Evolutionary conservation across 2,888 invertebrate species (phyloP).

Genomic region (Yponomeuta malinellus): DNA sequence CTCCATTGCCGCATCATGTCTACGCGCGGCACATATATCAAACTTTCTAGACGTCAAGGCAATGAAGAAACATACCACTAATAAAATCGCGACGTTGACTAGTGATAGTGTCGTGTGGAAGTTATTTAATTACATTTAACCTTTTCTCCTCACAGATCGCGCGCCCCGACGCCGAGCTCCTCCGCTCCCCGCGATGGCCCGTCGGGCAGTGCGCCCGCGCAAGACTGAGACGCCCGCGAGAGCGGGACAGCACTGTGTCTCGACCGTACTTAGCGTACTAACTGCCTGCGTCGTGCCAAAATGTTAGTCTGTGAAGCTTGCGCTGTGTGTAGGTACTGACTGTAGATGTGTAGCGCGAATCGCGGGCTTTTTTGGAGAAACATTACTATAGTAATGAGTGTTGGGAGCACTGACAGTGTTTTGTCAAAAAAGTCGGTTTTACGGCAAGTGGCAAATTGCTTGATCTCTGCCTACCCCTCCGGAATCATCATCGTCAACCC

Average conservation of each 20-base stretch:
- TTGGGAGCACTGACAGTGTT: too few relatives aligned
- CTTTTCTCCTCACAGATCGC: constrained; percentile 37
- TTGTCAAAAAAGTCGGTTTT: not conserved
- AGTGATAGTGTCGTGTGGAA: not conserved
- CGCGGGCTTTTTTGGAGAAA: too few relatives aligned
- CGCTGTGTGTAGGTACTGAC: not conserved
- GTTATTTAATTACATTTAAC: not conserved
- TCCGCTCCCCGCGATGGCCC: constrained; percentile 35
- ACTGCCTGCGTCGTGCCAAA: not conserved
- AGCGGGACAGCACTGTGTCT: not conserved
- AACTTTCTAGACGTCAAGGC: too few relatives aligned
- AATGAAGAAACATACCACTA: too few relatives aligned
- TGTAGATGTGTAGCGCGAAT: too few relatives aligned
- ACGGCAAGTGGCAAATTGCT: not conserved
- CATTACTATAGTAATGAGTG: not conserved
- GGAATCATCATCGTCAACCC: too few relatives aligned
- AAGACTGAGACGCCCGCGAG: constrained; percentile 28
- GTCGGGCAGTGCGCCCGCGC: constrained; percentile 29
- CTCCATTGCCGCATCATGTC: too few relatives aligned
- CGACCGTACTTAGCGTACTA: constrained; percentile 3
- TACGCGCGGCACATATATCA: too few relatives aligned
- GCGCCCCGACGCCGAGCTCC: constrained; percentile 38
- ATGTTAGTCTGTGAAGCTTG: not conserved
- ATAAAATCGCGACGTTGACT: not conserved
- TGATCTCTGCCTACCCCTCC: too few relatives aligned